Conservation (phyloP, 1,140 invertebrate genomes). For the Drosophila ohnishii region DNA sequence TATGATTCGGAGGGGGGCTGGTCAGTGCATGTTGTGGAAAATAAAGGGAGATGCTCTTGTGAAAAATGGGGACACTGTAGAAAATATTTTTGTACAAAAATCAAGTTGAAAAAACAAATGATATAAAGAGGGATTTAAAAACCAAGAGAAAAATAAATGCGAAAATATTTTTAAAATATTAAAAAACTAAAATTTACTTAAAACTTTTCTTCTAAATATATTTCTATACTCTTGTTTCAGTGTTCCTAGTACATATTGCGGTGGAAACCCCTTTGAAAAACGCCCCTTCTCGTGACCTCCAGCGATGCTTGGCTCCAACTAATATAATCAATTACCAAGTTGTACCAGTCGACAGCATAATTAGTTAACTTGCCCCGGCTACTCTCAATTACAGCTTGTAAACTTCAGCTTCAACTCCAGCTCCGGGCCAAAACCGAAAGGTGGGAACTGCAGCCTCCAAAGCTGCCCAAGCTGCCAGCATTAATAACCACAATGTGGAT, state of each 20-base stretch:
- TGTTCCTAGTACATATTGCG: neutral
- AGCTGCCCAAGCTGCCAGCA: conserved; percentile 17
- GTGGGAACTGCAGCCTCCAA: conserved; percentile 3
- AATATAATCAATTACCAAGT: conserved; percentile 46
- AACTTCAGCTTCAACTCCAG: conserved; percentile 8
- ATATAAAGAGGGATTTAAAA: neutral
- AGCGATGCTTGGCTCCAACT: conserved; percentile 22
- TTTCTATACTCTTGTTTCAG: neutral
- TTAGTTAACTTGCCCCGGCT: conserved; percentile 35
- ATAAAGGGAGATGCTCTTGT: neutral
- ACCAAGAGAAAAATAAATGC: neutral
- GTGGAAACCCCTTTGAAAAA: neutral
- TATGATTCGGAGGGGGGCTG: too few relatives aligned
- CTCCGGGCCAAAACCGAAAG: conserved; percentile 5
- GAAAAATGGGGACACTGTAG: neutral
- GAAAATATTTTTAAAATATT: neutral
- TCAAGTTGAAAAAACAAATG: neutral
- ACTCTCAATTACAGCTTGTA: conserved; percentile 33
- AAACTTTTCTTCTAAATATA: too few relatives aligned
- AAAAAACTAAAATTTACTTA: too few relatives aligned
- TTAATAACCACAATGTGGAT: conserved; percentile 27
- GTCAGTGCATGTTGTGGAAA: too few relatives aligned
- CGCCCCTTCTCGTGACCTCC: conserved; percentile 15
- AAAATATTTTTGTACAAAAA: neutral
- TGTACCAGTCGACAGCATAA: conserved; percentile 29